A percentile compares a stretch with the other conserved stretches of the same genome.
Conservation (phyloP, 2,113 vertebrate species). For the Melanotaenia duboulayi region DNA sequence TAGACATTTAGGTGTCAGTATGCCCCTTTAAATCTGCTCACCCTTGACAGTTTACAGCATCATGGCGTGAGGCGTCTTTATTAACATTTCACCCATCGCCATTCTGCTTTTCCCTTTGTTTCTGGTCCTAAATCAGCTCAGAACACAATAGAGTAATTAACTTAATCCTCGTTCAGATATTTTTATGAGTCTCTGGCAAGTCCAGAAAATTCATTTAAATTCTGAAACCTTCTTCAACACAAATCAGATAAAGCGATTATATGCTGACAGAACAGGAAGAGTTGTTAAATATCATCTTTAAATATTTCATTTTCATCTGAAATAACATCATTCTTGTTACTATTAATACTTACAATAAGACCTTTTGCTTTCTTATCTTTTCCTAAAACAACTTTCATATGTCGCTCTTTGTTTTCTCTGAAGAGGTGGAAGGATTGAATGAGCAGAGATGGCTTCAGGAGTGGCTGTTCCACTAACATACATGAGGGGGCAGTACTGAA, state of each 20-base stretch:
- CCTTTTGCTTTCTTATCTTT: not conserved
- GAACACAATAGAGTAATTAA: not conserved
- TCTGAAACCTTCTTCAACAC: not conserved
- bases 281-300: slow-evolving; percentile 16
- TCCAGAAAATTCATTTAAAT: not conserved
- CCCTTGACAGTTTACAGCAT: not conserved
- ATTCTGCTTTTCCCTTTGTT: not conserved
- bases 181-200: not conserved
- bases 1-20: slow-evolving; percentile 1
- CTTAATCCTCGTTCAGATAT: not conserved
- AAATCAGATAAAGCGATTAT: not conserved
- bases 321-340: not conserved
- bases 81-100: not conserved
- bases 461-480: slow-evolving; percentile 4
- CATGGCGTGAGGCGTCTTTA: not conserved
- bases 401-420: not conserved
- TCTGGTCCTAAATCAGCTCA: not conserved
- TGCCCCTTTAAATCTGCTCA: not conserved
- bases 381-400: not conserved
- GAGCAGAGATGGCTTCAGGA: not conserved
- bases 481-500: slow-evolving; percentile 74
- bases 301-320: slow-evolving; percentile 1
- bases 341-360: not conserved
- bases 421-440: not conserved
- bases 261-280: not conserved